These are phyloP conservation scores for Saguinus midas DNA, from an alignment of 2,113 vertebrate species.

Conservation along the genomic window DNA sequence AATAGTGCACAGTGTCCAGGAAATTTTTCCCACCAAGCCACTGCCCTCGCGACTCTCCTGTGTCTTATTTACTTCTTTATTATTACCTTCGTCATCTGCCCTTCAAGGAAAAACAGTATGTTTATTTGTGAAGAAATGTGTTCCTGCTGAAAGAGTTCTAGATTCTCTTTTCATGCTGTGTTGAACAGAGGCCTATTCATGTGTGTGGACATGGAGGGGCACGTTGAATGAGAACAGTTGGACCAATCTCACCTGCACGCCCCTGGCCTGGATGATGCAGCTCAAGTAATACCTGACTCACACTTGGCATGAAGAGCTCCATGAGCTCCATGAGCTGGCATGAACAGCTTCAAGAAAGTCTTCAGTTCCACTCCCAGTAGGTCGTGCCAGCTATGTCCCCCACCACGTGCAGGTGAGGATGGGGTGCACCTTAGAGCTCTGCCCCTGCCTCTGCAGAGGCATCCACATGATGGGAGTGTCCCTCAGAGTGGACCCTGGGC, in stretches of 20 bases:
- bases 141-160: neutral
- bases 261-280: rapidly evolving
- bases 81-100: neutral
- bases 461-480: rapidly evolving
- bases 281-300: rapidly evolving
- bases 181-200: neutral
- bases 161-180: rapidly evolving
- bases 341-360: neutral
- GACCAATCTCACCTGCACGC: rapidly evolving
- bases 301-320: neutral
- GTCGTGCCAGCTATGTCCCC: rapidly evolving
- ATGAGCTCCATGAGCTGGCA: no score
- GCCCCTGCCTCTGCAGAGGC: neutral
- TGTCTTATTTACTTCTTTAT: neutral
- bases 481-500: neutral
- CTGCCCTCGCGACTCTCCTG: rapidly evolving
- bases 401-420: rapidly evolving
- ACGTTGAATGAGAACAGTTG: neutral
- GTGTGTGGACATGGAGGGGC: neutral
- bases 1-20: rapidly evolving
- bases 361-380: no score
- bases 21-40: neutral
- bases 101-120: neutral
- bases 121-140: neutral
- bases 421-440: neutral